phyloP scores from a whole-genome alignment of 2,888 invertebrate genomes.

The Caradrina clavipalpis region DNA sequence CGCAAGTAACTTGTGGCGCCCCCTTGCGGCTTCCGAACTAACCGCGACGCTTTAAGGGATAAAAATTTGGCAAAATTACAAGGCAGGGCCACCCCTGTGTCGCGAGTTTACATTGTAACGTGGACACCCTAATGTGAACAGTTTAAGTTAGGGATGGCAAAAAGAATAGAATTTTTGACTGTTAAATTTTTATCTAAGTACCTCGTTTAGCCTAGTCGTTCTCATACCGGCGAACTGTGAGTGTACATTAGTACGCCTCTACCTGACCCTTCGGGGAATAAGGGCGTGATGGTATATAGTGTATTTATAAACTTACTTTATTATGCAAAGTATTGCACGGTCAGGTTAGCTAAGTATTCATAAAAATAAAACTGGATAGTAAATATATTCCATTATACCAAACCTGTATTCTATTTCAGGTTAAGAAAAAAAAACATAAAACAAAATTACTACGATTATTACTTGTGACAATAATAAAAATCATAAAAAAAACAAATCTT shows the following conservation, averaged over 20 bases:
- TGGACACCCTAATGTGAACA: conserved; percentile 89
- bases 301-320: no score
- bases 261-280: no score
- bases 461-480: no score
- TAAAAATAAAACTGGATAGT: neutral
- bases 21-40: conserved; percentile 73
- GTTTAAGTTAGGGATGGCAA: conserved; percentile 83
- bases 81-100: conserved; percentile 84
- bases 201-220: no score
- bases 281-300: no score
- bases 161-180: neutral
- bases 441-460: no score
- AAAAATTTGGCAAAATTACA: conserved; percentile 90
- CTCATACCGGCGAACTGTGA: no score
- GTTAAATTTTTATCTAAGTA: no score
- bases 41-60: conserved; percentile 82
- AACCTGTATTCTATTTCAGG: neutral
- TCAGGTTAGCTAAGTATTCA: neutral
- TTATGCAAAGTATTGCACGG: neutral
- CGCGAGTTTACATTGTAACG: conserved; percentile 88
- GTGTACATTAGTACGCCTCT: no score
- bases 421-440: neutral
- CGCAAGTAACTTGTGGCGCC: conserved; percentile 72
- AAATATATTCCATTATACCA: neutral
- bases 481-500: neutral